Percentiles rank a stretch among this genome's conserved stretches.
Evolutionary conservation across 2,888 invertebrate genomes (phyloP).

Genomic region (Latrodectus elegans): DNA sequence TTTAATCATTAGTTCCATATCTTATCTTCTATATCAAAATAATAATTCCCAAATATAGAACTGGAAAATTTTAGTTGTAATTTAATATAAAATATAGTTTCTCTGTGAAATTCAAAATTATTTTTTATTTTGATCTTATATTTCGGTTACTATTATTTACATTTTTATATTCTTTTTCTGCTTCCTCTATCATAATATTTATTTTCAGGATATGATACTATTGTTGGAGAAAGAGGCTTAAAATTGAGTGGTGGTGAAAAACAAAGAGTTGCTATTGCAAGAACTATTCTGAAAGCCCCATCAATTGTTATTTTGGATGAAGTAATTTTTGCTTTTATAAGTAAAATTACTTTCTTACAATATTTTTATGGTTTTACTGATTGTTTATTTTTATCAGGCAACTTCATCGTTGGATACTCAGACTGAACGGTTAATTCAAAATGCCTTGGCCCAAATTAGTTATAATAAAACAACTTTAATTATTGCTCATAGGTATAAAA

Average conservation of each 20-base stretch:
- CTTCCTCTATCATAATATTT: neutral
- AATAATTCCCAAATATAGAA: too few species aligned
- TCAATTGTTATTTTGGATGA: slow-evolving; percentile 93
- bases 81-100: too few species aligned
- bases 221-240: slow-evolving; percentile 94
- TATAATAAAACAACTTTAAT: slow-evolving; percentile 92
- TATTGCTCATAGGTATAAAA: slow-evolving; percentile 84
- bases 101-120: too few species aligned
- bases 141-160: too few species aligned
- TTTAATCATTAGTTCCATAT: too few species aligned
- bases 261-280: slow-evolving; percentile 96
- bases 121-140: too few species aligned
- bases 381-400: slow-evolving; percentile 74
- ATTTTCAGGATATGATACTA: slow-evolving; percentile 82
- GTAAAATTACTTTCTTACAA: neutral
- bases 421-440: slow-evolving; percentile 92
- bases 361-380: neutral
- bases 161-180: too few species aligned
- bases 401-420: slow-evolving; percentile 96
- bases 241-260: slow-evolving; percentile 98
- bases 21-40: too few species aligned
- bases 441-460: slow-evolving; percentile 85
- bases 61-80: too few species aligned
- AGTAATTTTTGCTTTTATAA: slow-evolving; percentile 75
- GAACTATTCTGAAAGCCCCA: slow-evolving; percentile 94